Evolutionary conservation across 2,797 vertebrate species (phyloP).

Genomic region (Urosaurus nigricauda): DNA sequence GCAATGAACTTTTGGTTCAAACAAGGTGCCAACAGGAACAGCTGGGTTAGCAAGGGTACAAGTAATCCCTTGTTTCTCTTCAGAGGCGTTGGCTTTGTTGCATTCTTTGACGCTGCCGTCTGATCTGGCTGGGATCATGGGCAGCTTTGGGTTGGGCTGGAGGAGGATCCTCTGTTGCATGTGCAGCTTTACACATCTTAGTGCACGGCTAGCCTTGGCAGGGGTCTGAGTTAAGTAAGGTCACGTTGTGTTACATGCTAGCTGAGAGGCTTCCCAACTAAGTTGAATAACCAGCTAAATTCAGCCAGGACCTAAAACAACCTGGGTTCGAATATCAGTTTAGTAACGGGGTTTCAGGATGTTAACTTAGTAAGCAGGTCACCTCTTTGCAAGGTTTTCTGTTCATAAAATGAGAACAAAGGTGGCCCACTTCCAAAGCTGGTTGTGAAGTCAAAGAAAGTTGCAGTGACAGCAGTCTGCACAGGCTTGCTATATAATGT

Average conservation of each 20-base stretch:
- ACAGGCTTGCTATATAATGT: background rate
- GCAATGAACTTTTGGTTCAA: background rate
- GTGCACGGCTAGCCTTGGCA: background rate
- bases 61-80: background rate
- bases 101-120: background rate
- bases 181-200: background rate
- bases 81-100: fast-evolving
- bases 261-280: background rate
- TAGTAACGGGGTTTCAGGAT: background rate
- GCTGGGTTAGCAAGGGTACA: background rate
- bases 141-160: background rate
- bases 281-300: background rate
- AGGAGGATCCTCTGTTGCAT: background rate
- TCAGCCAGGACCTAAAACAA: background rate
- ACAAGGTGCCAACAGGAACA: background rate
- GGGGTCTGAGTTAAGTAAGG: background rate
- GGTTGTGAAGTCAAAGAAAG: background rate
- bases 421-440: no score
- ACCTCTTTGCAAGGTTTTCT: background rate
- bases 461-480: background rate
- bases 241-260: background rate
- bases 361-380: background rate
- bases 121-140: background rate
- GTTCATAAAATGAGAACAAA: background rate
- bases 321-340: background rate